These are phyloP conservation scores for Ochropleura plecta DNA, from an alignment of 2,888 invertebrate species.

Conservation along the genomic window DNA sequence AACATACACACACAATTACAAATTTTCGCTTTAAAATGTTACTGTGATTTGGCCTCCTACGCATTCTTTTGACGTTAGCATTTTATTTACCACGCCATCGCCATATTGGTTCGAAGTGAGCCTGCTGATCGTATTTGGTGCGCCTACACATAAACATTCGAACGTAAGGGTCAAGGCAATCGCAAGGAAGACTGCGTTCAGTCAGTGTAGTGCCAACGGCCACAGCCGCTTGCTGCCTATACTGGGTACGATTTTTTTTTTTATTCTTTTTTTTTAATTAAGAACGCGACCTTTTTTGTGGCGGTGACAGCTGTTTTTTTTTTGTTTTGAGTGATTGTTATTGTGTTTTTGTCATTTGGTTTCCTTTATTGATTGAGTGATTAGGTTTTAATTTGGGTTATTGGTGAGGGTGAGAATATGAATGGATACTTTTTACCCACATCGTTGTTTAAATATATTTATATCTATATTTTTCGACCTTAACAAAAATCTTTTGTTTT, in stretches of 20 bases:
- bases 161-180: conserved; percentile 63
- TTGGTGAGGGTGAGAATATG: background rate
- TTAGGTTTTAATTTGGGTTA: background rate
- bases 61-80: background rate
- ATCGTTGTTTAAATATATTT: background rate
- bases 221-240: conserved; percentile 54
- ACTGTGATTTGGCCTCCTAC: background rate
- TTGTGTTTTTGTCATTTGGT: background rate
- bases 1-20: too few relatives aligned
- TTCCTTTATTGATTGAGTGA: background rate
- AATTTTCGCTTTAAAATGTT: too few relatives aligned
- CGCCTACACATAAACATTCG: conserved; percentile 54
- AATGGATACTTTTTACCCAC: too few relatives aligned
- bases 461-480: background rate
- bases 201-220: conserved; percentile 64
- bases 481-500: background rate
- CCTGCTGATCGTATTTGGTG: conserved; percentile 28
- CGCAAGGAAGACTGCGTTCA: conserved; percentile 59
- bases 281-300: conserved; percentile 31
- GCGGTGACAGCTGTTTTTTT: conserved; percentile 37
- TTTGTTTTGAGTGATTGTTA: conserved; percentile 37
- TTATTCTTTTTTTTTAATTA: background rate
- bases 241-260: conserved; percentile 57
- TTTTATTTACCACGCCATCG: background rate
- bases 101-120: conserved; percentile 6